Evolutionary conservation across 2,888 invertebrate species (phyloP).

Genomic region (Rhabditophanes sp.): DNA sequence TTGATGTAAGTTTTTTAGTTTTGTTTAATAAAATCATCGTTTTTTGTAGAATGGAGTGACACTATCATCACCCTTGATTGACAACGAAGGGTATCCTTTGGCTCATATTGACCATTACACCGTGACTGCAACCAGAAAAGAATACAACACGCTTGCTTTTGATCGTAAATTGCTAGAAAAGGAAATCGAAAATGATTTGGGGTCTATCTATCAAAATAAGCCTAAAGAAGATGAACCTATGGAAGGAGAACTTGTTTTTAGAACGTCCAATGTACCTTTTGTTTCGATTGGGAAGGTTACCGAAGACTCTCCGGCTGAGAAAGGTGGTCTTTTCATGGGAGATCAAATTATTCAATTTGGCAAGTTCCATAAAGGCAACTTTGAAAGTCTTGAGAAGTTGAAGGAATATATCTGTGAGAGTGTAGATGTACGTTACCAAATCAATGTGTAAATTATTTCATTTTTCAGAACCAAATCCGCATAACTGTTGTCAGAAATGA

Average conservation of each 20-base stretch:
- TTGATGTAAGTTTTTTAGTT: constrained; percentile 8
- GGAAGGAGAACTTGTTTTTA: too few relatives aligned
- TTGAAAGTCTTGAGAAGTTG: constrained; percentile 19
- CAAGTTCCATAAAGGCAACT: constrained; percentile 27
- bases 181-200: too few relatives aligned
- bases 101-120: constrained; percentile 76
- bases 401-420: constrained; percentile 16
- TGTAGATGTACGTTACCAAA: constrained; percentile 24
- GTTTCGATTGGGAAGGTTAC: constrained; percentile 14
- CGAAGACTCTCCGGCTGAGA: constrained; percentile 17
- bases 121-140: constrained; percentile 50
- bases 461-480: too few relatives aligned
- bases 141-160: too few relatives aligned
- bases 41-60: too few relatives aligned
- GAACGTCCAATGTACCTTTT: constrained; percentile 25
- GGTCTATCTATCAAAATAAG: too few relatives aligned
- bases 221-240: too few relatives aligned
- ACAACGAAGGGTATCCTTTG: constrained; percentile 69
- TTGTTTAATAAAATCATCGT: constrained; percentile 5
- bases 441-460: too few relatives aligned
- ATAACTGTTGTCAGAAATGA: too few relatives aligned
- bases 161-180: constrained; percentile 67
- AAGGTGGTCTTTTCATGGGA: constrained; percentile 17
- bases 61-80: constrained; percentile 70
- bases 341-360: constrained; percentile 36